Conservation (phyloP, 2,888 invertebrate genomes). For the Drosophila macrothrix region DNA sequence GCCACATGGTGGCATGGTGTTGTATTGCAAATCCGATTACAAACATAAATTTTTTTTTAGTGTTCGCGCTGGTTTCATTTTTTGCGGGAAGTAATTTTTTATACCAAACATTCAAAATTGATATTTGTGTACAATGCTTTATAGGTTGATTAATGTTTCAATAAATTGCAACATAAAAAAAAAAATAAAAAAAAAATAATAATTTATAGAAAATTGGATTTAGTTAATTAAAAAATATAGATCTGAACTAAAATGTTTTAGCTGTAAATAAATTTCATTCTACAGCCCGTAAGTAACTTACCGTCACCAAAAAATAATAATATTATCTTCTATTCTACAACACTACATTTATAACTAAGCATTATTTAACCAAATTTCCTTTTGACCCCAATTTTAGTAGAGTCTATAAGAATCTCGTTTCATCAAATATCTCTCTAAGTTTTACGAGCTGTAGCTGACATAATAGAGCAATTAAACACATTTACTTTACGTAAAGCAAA, state of each 20-base stretch:
- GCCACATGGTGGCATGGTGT: conserved; percentile 14
- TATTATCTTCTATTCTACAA: too few relatives aligned
- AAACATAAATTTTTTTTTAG: background rate
- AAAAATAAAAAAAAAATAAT: too few relatives aligned
- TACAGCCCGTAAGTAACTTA: too few relatives aligned
- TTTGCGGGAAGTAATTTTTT: too few relatives aligned
- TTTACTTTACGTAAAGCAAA: background rate
- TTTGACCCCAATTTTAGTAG: background rate
- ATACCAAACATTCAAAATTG: background rate
- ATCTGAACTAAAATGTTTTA: too few relatives aligned
- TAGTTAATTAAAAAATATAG: too few relatives aligned
- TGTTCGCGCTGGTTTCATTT: background rate
- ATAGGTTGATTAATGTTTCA: too few relatives aligned
- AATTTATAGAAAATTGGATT: too few relatives aligned
- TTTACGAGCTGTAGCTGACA: background rate
- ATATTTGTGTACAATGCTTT: too few relatives aligned
- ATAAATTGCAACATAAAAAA: too few relatives aligned
- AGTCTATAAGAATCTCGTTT: background rate
- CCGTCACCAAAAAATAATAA: too few relatives aligned
- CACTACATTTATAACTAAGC: background rate
- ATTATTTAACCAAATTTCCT: background rate
- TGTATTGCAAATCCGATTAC: conserved; percentile 27
- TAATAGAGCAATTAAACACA: conserved; percentile 2
- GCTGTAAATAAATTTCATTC: too few relatives aligned
- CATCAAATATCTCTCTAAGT: background rate